phyloP scores from a whole-genome alignment of 1,140 invertebrate species.

The Pollicipes pollicipes region DNA sequence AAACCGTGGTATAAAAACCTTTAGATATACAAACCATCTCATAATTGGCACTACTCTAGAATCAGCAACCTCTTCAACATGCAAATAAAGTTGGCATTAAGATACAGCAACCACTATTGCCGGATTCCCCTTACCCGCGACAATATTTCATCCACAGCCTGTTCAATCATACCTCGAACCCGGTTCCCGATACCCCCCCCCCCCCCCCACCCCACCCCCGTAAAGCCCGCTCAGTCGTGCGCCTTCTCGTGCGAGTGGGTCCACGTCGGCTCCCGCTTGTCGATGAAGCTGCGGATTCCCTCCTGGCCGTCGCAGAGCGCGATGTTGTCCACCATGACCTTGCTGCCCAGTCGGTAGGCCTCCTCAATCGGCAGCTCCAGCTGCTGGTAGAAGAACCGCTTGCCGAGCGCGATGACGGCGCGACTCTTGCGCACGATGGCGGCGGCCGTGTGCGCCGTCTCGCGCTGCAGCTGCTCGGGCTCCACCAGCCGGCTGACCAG shows the following conservation, averaged over 20 bases:
- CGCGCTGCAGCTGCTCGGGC: slow-evolving; percentile 43
- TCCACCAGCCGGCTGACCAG: slow-evolving; percentile 62
- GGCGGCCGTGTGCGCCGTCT: slow-evolving; percentile 50
- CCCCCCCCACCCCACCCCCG: too few species aligned
- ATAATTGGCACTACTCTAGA: too few species aligned
- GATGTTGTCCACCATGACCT: slow-evolving; percentile 69
- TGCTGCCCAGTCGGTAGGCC: slow-evolving; percentile 49
- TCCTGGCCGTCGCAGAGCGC: slow-evolving; percentile 66
- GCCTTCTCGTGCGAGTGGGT: slow-evolving; percentile 23
- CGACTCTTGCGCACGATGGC: slow-evolving; percentile 65
- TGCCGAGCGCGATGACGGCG: slow-evolving; percentile 64
- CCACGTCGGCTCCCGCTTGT: slow-evolving; percentile 72
- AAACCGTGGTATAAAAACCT: too few species aligned
- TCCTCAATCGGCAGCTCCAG: slow-evolving; percentile 43
- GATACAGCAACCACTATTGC: too few species aligned
- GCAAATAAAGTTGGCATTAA: too few species aligned
- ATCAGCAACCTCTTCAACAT: too few species aligned
- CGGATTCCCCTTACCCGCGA: too few species aligned
- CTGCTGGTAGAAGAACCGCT: slow-evolving; percentile 76
- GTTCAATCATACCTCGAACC: too few species aligned
- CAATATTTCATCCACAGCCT: too few species aligned
- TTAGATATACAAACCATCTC: too few species aligned
- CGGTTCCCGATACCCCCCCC: too few species aligned
- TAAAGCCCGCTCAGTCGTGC: too few species aligned
- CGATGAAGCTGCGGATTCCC: slow-evolving; percentile 70